Evolutionary conservation across 2,888 invertebrate genomes (phyloP).

Genomic region (Sesamia inferens): DNA sequence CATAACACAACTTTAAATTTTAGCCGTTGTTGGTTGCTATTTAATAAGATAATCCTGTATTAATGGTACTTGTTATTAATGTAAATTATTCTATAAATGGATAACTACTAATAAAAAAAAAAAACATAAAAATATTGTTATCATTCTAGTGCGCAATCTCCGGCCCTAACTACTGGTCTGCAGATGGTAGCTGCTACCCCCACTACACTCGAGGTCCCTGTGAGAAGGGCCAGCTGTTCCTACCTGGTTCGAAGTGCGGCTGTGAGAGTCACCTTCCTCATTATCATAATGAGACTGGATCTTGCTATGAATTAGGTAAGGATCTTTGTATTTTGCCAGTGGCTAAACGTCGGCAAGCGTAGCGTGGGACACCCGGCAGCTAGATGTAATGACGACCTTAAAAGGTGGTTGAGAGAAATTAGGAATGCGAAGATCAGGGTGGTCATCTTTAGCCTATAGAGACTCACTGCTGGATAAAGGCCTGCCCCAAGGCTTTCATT

Average conservation of each 20-base stretch:
- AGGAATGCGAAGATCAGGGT: not conserved
- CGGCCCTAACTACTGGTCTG: constrained; percentile 91
- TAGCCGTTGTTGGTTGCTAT: too few relatives aligned
- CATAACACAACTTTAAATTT: too few relatives aligned
- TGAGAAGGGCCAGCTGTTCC: constrained; percentile 93
- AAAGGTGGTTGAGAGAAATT: not conserved
- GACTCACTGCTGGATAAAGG: too few relatives aligned
- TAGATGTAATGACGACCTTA: not conserved
- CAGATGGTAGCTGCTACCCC: constrained; percentile 93
- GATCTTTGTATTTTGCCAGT: not conserved
- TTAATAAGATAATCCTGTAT: too few relatives aligned
- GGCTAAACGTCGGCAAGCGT: not conserved
- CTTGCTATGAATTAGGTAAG: constrained; percentile 94
- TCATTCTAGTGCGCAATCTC: constrained; percentile 87
- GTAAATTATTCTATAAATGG: too few relatives aligned
- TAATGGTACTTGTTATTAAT: too few relatives aligned
- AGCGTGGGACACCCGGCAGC: not conserved
- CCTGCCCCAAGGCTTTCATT: too few relatives aligned
- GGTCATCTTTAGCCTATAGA: too few relatives aligned
- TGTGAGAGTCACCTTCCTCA: constrained; percentile 93
- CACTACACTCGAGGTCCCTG: constrained; percentile 96
- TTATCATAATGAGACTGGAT: constrained; percentile 92
- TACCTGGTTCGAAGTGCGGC: constrained; percentile 93
- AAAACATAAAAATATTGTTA: too few relatives aligned
- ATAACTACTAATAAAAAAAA: too few relatives aligned